Conservation (phyloP, 2,113 vertebrate genomes). For the Gallinago jamesoni region DNA sequence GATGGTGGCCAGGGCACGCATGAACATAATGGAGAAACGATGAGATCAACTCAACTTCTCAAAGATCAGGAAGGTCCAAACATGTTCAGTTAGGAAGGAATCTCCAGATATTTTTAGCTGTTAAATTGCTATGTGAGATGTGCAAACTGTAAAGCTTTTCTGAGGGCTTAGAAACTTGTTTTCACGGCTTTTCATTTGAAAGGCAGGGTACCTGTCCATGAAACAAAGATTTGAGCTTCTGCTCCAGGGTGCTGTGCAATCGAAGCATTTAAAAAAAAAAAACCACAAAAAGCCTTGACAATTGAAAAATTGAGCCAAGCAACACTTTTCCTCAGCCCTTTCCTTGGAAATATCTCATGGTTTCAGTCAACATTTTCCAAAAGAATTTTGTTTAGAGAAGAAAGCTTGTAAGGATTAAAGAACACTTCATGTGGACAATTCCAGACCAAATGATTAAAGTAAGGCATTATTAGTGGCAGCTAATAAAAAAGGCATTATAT, state of each 20-base stretch:
- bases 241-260: background rate
- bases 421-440: background rate
- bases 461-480: background rate
- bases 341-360: background rate
- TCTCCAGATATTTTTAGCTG: background rate
- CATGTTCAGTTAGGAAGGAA: background rate
- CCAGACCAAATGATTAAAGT: background rate
- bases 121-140: background rate
- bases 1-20: background rate
- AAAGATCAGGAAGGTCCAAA: background rate
- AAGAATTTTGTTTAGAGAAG: background rate
- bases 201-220: background rate
- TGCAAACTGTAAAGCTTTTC: background rate
- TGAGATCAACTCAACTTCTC: background rate
- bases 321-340: background rate
- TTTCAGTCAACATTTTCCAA: background rate
- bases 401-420: background rate
- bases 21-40: fast-evolving
- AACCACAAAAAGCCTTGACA: background rate
- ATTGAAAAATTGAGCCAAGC: background rate
- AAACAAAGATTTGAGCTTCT: background rate
- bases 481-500: background rate
- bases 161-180: background rate
- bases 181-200: background rate
- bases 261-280: background rate